phyloP scores from a whole-genome alignment of 2,797 vertebrate species.

The Adrianichthys oophorus region DNA sequence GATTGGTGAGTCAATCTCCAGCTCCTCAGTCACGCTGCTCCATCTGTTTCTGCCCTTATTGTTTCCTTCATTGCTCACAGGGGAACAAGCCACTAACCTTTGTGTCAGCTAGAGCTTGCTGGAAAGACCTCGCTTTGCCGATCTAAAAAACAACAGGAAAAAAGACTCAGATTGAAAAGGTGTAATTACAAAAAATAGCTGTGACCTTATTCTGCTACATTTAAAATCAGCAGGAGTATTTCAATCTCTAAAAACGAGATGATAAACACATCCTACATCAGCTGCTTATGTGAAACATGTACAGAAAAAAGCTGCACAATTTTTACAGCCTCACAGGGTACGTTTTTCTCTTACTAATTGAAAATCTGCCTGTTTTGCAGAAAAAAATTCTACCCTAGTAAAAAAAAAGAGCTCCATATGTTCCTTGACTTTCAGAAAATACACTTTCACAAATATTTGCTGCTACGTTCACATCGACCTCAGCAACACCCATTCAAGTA shows the following conservation, averaged over 20 bases:
- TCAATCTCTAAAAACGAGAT: too few species aligned
- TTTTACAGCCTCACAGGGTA: too few species aligned
- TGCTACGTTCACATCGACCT: too few species aligned
- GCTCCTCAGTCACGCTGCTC: slow-evolving; percentile 36
- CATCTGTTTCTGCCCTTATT: slow-evolving; percentile 29
- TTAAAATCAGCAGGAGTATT: too few species aligned
- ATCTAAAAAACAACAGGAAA: slow-evolving; percentile 11
- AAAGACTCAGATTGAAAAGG: neutral
- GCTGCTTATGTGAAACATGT: too few species aligned
- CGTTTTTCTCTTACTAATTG: slow-evolving; percentile 24
- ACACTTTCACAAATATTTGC: too few species aligned
- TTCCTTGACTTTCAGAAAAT: slow-evolving; percentile 11
- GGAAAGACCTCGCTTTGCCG: slow-evolving; percentile 15
- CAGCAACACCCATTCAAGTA: too few species aligned
- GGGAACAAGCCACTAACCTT: slow-evolving; percentile 37
- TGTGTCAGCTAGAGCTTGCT: slow-evolving; percentile 24
- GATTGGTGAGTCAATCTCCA: slow-evolving; percentile 50
- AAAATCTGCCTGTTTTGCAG: slow-evolving; percentile 25
- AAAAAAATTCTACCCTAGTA: slow-evolving; percentile 16
- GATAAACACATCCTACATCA: too few species aligned
- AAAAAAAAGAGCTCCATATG: slow-evolving; percentile 42
- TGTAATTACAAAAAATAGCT: too few species aligned
- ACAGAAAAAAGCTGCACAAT: too few species aligned
- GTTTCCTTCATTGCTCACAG: slow-evolving; percentile 29
- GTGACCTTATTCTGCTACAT: too few species aligned